Percentiles rank a stretch among this genome's conserved stretches.
Evolutionary conservation across 2,888 invertebrate species (phyloP).

Genomic region (Drosophila affinis): DNA sequence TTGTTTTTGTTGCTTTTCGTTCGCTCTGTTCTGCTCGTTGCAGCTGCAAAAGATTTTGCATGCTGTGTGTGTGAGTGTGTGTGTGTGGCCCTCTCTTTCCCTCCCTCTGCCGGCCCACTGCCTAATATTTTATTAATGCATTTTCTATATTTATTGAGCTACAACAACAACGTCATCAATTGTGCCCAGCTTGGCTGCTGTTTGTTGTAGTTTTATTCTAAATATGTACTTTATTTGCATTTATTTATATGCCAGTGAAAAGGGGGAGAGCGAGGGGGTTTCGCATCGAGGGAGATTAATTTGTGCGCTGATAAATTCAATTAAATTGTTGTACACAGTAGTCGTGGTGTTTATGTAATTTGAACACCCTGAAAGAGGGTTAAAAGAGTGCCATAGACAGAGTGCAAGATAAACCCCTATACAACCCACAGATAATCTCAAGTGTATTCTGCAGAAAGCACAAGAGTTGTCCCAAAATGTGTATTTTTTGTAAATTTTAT

Average conservation of each 20-base stretch:
- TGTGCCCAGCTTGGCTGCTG: constrained; percentile 31
- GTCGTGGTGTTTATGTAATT: constrained; percentile 40
- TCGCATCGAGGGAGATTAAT: constrained; percentile 53
- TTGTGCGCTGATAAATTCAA: constrained; percentile 75
- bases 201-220: constrained; percentile 65
- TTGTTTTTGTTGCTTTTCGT: constrained; percentile 26
- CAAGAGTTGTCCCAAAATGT: too few relatives aligned
- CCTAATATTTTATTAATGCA: constrained; percentile 75
- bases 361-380: constrained; percentile 12
- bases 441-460: too few relatives aligned
- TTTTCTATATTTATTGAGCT: constrained; percentile 70
- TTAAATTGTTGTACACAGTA: constrained; percentile 67
- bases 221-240: constrained; percentile 70
- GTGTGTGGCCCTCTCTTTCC: too few relatives aligned
- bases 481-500: too few relatives aligned
- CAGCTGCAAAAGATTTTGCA: constrained; percentile 77
- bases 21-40: constrained; percentile 38
- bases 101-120: constrained; percentile 20
- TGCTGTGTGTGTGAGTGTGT: constrained; percentile 37
- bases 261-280: not conserved
- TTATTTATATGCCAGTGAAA: constrained; percentile 52
- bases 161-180: constrained; percentile 66
- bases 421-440: too few relatives aligned
- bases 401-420: too few relatives aligned
- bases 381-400: too few relatives aligned